These are phyloP conservation scores for Heteractis magnifica DNA, from an alignment of 92 coral and sea anemone species.

Conservation along the genomic window DNA sequence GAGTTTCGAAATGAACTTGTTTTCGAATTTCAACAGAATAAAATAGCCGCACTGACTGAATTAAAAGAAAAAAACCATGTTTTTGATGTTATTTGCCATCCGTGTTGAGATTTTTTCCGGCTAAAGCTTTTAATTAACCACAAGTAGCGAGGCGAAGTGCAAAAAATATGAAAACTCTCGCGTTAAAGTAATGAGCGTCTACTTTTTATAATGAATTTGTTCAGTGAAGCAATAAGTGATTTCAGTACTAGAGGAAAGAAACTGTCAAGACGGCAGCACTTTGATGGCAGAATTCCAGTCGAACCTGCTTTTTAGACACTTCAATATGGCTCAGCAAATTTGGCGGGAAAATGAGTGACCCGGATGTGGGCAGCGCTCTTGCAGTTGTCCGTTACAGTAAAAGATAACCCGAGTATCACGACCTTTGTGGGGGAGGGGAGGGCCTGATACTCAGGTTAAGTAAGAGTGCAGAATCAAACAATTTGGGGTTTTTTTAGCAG, in stretches of 20 bases:
- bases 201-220: background rate
- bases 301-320: background rate
- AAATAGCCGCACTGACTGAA: no score
- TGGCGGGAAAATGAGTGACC: slow-evolving; percentile 1
- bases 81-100: background rate
- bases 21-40: no score
- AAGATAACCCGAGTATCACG: no score
- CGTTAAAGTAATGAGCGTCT: background rate
- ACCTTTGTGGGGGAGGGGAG: no score
- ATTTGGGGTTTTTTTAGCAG: no score
- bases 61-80: no score
- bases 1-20: no score
- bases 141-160: background rate
- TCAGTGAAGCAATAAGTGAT: background rate
- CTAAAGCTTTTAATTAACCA: background rate
- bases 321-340: background rate
- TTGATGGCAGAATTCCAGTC: background rate
- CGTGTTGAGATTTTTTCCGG: background rate
- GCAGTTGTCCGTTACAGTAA: no score
- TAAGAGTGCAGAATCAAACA: no score
- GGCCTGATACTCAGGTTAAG: no score
- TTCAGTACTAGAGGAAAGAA: background rate
- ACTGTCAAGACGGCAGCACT: background rate
- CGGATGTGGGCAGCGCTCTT: background rate
- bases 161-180: background rate